phyloP scores from a whole-genome alignment of 2,888 invertebrate species.

The Phyllotreta striolata region DNA sequence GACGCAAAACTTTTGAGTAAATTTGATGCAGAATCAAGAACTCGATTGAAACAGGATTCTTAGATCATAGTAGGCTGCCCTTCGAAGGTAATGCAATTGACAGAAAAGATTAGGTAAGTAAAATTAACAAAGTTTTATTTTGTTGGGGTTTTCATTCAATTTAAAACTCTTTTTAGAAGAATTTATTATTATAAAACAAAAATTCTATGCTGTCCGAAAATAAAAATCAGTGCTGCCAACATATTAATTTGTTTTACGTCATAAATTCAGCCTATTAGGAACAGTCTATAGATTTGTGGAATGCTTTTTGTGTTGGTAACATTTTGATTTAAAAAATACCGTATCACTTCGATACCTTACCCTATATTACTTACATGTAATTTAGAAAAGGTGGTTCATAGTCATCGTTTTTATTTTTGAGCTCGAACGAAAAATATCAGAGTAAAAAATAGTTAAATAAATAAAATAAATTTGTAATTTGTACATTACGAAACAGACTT shows the following conservation, averaged over 20 bases:
- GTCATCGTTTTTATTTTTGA: constrained; percentile 6
- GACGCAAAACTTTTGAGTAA: no score
- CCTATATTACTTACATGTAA: constrained; percentile 15
- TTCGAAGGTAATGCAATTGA: no score
- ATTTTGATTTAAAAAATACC: constrained; percentile 25
- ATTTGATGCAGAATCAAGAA: no score
- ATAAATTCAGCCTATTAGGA: constrained; percentile 16
- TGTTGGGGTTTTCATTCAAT: no score
- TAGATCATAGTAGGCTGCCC: no score
- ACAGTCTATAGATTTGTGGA: constrained; percentile 31
- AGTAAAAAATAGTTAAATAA: constrained; percentile 5
- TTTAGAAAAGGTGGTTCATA: constrained; percentile 10
- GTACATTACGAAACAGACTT: neutral
- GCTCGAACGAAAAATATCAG: neutral
- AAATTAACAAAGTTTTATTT: no score
- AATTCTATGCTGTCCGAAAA: no score
- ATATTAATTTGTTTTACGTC: neutral
- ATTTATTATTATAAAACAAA: no score
- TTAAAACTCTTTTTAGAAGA: no score
- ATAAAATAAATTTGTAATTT: constrained; percentile 1
- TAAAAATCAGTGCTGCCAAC: neutral
- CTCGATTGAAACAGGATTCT: no score
- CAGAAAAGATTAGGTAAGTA: no score
- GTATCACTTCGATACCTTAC: constrained; percentile 20
- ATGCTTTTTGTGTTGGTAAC: constrained; percentile 30